Conservation (phyloP, 2,797 vertebrate species). For the Buceros bicornis region DNA sequence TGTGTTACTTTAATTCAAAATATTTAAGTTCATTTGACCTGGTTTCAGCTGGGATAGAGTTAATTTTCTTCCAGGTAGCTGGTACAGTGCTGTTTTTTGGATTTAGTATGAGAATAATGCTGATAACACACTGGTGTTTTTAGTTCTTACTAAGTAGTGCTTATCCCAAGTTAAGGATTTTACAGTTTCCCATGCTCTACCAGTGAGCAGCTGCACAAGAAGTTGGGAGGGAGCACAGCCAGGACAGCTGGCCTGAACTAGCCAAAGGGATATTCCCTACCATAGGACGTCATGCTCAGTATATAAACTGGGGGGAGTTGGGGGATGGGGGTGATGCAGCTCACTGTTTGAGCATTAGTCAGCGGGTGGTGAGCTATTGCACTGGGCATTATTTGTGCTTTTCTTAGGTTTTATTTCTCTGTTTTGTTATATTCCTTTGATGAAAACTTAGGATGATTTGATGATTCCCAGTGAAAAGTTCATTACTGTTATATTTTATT, state of each 20-base stretch:
- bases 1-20: neutral
- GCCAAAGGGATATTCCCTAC: neutral
- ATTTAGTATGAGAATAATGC: neutral
- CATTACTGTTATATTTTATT: neutral
- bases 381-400: neutral
- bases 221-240: neutral
- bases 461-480: neutral
- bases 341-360: neutral
- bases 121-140: neutral
- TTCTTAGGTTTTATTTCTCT: neutral
- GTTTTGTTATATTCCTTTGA: neutral
- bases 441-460: neutral
- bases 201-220: neutral
- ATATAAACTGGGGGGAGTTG: neutral
- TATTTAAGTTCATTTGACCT: rapidly evolving
- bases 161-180: neutral
- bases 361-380: neutral
- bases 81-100: neutral
- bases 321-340: neutral
- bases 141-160: neutral
- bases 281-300: neutral
- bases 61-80: neutral
- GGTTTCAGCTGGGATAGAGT: too few species aligned
- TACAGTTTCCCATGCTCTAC: neutral
- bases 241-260: neutral